A percentile compares a stretch with the other conserved stretches of the same genome.
Conservation (phyloP, 1,140 invertebrate genomes). For the Elymnias hypermnestra region DNA sequence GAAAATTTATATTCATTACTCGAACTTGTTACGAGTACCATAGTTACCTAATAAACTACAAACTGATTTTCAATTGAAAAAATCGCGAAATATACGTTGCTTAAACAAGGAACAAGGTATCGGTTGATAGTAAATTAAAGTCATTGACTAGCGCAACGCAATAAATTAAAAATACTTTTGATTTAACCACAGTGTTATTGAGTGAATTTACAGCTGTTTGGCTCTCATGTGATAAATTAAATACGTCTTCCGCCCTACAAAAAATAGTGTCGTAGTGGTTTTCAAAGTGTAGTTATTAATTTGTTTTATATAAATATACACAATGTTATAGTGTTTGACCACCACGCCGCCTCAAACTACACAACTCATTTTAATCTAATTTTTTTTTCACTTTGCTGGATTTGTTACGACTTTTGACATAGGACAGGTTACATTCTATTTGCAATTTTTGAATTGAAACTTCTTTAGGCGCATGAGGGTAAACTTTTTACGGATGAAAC, state of each 20-base stretch:
- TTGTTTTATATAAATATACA: too few relatives aligned
- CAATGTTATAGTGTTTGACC: too few relatives aligned
- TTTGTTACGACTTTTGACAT: too few relatives aligned
- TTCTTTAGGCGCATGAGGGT: too few relatives aligned
- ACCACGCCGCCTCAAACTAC: too few relatives aligned
- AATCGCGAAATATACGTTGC: background rate
- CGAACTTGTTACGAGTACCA: background rate
- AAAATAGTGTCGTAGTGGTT: too few relatives aligned
- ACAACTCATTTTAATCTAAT: too few relatives aligned
- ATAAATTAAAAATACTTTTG: conserved; percentile 7
- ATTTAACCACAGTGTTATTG: background rate
- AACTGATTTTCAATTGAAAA: background rate
- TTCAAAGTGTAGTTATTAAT: too few relatives aligned
- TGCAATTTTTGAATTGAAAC: too few relatives aligned
- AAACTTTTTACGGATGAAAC: too few relatives aligned
- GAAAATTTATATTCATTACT: background rate
- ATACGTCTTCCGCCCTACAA: background rate
- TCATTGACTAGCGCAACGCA: background rate
- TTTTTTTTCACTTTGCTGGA: too few relatives aligned
- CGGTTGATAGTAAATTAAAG: background rate
- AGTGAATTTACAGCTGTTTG: conserved; percentile 12
- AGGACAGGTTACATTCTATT: too few relatives aligned
- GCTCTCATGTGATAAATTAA: background rate
- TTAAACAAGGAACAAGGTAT: background rate
- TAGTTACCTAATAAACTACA: background rate